Percentiles rank a stretch among this genome's conserved stretches.
Conservation (phyloP, 2,113 vertebrate genomes). For the Nettapus auritus region DNA sequence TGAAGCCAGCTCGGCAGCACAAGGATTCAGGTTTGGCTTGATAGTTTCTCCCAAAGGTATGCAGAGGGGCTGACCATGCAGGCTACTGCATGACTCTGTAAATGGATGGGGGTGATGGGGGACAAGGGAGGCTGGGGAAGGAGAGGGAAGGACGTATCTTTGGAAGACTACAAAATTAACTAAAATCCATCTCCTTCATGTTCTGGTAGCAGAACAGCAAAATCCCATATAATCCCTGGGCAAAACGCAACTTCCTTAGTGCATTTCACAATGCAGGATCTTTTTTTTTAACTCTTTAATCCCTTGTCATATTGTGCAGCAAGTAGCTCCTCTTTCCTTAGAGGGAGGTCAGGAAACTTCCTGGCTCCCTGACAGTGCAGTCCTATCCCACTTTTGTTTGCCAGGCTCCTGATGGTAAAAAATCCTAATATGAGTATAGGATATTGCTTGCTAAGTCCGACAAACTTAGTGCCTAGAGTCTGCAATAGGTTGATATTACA, state of each 20-base stretch:
- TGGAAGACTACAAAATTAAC: slow-evolving; percentile 24
- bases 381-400: background rate
- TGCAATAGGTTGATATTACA: background rate
- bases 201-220: slow-evolving; percentile 15
- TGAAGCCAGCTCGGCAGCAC: background rate
- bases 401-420: background rate
- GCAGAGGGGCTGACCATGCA: background rate
- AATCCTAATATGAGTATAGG: background rate
- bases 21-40: background rate
- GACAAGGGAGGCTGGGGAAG: background rate
- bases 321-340: background rate
- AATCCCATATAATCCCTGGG: background rate
- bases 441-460: background rate
- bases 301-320: background rate
- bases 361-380: background rate
- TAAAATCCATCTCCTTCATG: slow-evolving; percentile 20
- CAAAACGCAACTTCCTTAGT: slow-evolving; percentile 35
- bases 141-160: background rate
- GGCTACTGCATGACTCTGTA: background rate
- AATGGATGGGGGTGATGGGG: background rate
- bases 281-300: slow-evolving; percentile 39
- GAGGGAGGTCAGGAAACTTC: background rate
- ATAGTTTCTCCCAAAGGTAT: slow-evolving; percentile 34
- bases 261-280: background rate
- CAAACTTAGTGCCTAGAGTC: background rate